Evolutionary conservation across 2,797 vertebrate genomes (phyloP).

Genomic region (Rhabdophis nuchalis): DNA sequence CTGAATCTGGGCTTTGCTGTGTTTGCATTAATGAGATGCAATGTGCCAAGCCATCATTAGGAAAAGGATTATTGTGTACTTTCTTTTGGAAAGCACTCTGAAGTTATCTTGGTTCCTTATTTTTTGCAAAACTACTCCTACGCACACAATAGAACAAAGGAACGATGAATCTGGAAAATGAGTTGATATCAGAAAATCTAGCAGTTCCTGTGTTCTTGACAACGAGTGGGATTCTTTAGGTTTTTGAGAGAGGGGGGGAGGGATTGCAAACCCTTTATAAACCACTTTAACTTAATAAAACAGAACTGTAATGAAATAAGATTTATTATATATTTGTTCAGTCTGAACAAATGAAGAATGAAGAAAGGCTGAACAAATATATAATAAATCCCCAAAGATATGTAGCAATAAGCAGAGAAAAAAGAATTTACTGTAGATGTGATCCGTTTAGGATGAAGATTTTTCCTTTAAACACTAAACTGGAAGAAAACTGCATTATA

Average conservation of each 20-base stretch:
- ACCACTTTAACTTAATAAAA: neutral
- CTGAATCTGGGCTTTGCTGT: neutral
- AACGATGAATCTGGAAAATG: neutral
- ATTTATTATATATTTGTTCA: neutral
- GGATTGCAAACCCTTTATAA: neutral
- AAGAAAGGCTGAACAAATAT: neutral
- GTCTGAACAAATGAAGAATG: neutral
- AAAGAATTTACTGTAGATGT: neutral
- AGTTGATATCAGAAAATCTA: neutral
- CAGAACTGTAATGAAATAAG: neutral
- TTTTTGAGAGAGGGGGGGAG: neutral
- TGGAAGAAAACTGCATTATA: neutral
- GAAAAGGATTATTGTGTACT: slow-evolving; percentile 25
- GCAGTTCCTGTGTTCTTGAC: neutral
- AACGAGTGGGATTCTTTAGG: neutral
- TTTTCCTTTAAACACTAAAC: neutral
- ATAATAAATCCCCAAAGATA: neutral
- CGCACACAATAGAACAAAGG: neutral
- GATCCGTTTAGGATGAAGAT: neutral
- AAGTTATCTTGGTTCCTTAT: neutral
- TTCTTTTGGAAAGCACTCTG: slow-evolving; percentile 19
- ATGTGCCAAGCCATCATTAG: neutral
- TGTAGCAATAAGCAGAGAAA: neutral
- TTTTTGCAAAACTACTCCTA: neutral
- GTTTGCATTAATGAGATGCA: slow-evolving; percentile 40